Percentiles rank a stretch among this genome's conserved stretches.
Evolutionary conservation across 2,888 invertebrate species (phyloP).

Genomic region (Acanthosepion pharaonis): DNA sequence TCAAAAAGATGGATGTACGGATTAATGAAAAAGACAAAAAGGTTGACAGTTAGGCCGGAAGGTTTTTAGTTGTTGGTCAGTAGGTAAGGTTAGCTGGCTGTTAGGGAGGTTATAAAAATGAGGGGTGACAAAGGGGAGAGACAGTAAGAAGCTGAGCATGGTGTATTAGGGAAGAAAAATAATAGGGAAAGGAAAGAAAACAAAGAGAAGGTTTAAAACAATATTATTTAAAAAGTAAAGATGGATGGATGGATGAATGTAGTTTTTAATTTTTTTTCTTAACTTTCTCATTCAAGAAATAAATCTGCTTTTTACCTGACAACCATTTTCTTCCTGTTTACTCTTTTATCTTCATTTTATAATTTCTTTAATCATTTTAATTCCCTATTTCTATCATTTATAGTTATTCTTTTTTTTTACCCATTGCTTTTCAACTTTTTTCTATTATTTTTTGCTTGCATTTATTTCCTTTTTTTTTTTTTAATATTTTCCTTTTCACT

Average conservation of each 20-base stretch:
- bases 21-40: slow-evolving; percentile 33
- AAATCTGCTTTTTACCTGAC: too few species aligned
- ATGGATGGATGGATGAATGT: too few species aligned
- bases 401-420: too few species aligned
- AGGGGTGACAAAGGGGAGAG: background rate
- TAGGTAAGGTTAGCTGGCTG: slow-evolving; percentile 33
- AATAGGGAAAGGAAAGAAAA: background rate
- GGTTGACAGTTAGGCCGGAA: slow-evolving; percentile 1
- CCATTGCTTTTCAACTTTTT: too few species aligned
- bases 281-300: too few species aligned
- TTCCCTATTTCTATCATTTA: too few species aligned
- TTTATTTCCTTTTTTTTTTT: too few species aligned
- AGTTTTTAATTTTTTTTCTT: background rate
- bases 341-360: too few species aligned
- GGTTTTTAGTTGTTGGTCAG: slow-evolving; percentile 23
- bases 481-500: too few species aligned
- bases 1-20: slow-evolving; percentile 8
- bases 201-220: background rate
- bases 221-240: background rate
- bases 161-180: background rate
- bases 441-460: too few species aligned
- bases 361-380: too few species aligned
- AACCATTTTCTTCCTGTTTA: too few species aligned
- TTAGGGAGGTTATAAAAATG: background rate
- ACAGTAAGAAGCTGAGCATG: background rate